Evolutionary conservation across 1,140 invertebrate genomes (phyloP), one percentile per base, ranked within the genome.

Genomic region (Melitaea cinxia): DNA sequence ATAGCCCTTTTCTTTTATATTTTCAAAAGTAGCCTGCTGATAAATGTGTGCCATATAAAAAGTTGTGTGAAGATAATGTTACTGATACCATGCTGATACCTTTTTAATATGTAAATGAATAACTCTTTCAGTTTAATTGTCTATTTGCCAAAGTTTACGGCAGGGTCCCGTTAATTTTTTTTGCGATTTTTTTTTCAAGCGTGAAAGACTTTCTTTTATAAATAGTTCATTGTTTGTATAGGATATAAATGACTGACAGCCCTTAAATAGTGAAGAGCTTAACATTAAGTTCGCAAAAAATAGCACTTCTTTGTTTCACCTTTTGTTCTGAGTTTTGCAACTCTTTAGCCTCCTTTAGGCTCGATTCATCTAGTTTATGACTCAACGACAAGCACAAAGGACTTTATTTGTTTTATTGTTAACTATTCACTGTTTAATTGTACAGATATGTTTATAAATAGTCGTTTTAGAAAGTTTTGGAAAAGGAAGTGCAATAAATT

Each of bases 261-360:
- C 68, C 69, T 82, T 81, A 64, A 69, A 58, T 26, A 63, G 59
- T 30, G 53, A 59, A 65, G 33, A 45, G 62, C 19, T 57, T 57
- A 37, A 50, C 35, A 56, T 78, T 17, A 45, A 57, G 23, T n/a
- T 74, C 66, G 65, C 66, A 69, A 65, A 68, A 52, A 74, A 68
- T 49, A 45, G 24, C 59, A 56, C 62, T 62, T 72, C 70, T 77
- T 54, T 42, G 37, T 42, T 42, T 66, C 28, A 26, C 15, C 69
- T 54, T 71, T 78, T 83, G 72, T 81, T 78, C 80, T 69, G 65
- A 56, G 67, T 76, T 77, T 77, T 67, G 75, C 80, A 82, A 83
- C 83, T 85, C 81, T 85, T 80, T 69, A 74, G 65, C 50, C 79
- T 78, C 73, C 77, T 66, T 78, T 75, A 60, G 71, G 42, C 17